Evolutionary conservation across 1,140 invertebrate genomes (phyloP), one percentile per base, ranked within the genome.

Genomic region (Drosophila pseudoobscura): DNA sequence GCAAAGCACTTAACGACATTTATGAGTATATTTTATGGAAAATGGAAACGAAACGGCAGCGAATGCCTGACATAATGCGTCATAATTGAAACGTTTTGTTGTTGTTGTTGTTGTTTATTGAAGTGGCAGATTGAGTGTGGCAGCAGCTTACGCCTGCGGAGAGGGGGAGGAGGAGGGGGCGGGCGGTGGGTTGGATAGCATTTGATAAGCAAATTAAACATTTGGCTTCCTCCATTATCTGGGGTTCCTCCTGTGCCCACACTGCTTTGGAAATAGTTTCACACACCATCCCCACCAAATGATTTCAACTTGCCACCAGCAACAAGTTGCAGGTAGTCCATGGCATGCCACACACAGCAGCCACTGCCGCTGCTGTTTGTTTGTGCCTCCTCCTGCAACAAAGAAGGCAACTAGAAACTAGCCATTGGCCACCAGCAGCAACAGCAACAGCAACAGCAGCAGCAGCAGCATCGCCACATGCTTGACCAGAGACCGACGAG

Each of bases 261-360:
- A 59, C 80, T 49, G 49, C 46, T 52, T 49, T 41, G 41, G 70
- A 80, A 87, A 87, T 88, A 88, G 83, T 88, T 87, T 87, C 82
- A 87, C 82, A 87, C 82, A 87, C 35, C 35, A 39, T 39, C 35
- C 35, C 35, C 75, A 75, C 35, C 44, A 88, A 87, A 88, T 83
- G 70, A 87, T 88, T 88, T 69, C 64, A 70, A 75, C 62, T 87
- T 85, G 80, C 82, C 84, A 88, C 84, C 80, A 80, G 59, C 82
- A 79, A 73, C 66, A 70, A 68, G 60, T 64, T 70, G 72, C 69
- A 83, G 66, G 63, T 62, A 73, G 78, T 72, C 24, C 39, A 29
- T 53, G 71, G 77, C 83, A 88, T 88, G 83, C 83, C 84, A 83
- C 83, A 88, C 78, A 88, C 78, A 83, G 77, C 78, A 77, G 79